phyloP scores from a whole-genome alignment of 2,797 vertebrate genomes.

The Melanotaenia parkinsoni region DNA sequence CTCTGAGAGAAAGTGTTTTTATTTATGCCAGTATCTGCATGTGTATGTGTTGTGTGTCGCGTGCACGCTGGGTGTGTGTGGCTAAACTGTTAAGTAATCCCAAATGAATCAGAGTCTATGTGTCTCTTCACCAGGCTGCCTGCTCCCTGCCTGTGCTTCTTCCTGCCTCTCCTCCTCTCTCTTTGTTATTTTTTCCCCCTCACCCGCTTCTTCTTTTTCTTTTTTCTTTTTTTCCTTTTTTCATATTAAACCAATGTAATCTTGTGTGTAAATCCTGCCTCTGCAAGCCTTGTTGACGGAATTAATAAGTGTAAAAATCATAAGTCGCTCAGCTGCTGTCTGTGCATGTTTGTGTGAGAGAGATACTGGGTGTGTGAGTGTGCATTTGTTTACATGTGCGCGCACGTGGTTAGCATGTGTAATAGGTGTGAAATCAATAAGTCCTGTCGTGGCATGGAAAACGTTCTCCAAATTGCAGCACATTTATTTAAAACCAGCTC shows the following conservation, averaged over 20 bases:
- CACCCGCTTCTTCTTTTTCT: conserved; percentile 32
- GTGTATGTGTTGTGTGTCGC: conserved; percentile 38
- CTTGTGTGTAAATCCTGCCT: conserved; percentile 81
- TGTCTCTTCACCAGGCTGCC: conserved; percentile 70
- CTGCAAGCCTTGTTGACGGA: conserved; percentile 76
- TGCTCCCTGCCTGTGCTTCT: conserved; percentile 55
- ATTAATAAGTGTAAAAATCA: conserved; percentile 83
- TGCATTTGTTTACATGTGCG: conserved; percentile 72
- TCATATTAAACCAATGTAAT: conserved; percentile 78
- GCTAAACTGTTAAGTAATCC: conserved; percentile 83
- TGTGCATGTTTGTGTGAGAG: conserved; percentile 40
- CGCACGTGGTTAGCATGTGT: conserved; percentile 71
- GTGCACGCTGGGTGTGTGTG: conserved; percentile 43
- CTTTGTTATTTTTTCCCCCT: conserved; percentile 59
- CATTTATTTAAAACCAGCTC: conserved; percentile 69
- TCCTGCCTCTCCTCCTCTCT: conserved; percentile 41
- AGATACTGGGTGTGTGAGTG: conserved; percentile 33
- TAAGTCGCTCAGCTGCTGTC: conserved; percentile 68
- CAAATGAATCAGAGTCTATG: conserved; percentile 78
- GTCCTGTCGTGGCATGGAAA: conserved; percentile 67
- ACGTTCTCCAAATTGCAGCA: conserved; percentile 64
- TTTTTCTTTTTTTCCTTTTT: conserved; percentile 12
- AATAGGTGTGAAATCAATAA: conserved; percentile 81
- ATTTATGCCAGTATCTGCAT: conserved; percentile 79
- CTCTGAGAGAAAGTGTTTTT: conserved; percentile 84